Evolutionary conservation across 2,113 vertebrate genomes (phyloP), one percentile per base, ranked within the genome.

Genomic region (Amphiprion percula): DNA sequence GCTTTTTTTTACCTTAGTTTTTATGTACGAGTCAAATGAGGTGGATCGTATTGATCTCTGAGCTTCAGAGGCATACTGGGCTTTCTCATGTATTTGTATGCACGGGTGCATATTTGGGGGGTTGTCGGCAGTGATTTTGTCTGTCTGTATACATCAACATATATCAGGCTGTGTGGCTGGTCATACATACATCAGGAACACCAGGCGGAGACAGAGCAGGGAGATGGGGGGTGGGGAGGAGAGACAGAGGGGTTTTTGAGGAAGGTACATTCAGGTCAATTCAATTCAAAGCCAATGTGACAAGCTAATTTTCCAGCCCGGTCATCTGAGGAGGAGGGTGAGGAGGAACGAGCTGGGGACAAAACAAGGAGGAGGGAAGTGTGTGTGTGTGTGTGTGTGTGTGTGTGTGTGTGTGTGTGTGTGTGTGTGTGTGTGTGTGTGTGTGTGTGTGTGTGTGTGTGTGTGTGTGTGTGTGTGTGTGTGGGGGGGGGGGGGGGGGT

Each of bases 221-320:
- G 66, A 30, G 33, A 46, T 21, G 39, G 24, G 69, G 81, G 71
- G 63, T 60, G 69, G 83, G 70, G 74, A 53, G 30, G 37, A 62
- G 56, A 58, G 52, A 9, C 16, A 4, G 63, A 14, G 52, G 10
- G 37, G 26, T 15, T 33, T 67, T 58, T 71, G 76, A 68, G 77
- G 77, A 88, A 91, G 92, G 90, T 94, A 90, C 90, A 94, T 91
- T 94, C 88, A 94, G 93, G 93, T 94, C 94, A 95, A 91, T 93
- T 93, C 87, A 89, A 92, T 93, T 92, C 93, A 94, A 94, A 95
- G 89, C 89, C 87, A 84, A 94, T 90, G 93, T 93, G 93, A 94
- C 94, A 95, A 92, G 93, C 88, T 95, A 91, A 94, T 94, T 94
- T 94, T 94, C 92, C 91, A 93, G 93, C 80, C 92, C 88, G 92